Percentiles rank a stretch among this genome's conserved stretches.
These are phyloP conservation scores for Notoglanidium macrostoma DNA, from an alignment of 2,797 vertebrate species.

Conservation along the genomic window DNA sequence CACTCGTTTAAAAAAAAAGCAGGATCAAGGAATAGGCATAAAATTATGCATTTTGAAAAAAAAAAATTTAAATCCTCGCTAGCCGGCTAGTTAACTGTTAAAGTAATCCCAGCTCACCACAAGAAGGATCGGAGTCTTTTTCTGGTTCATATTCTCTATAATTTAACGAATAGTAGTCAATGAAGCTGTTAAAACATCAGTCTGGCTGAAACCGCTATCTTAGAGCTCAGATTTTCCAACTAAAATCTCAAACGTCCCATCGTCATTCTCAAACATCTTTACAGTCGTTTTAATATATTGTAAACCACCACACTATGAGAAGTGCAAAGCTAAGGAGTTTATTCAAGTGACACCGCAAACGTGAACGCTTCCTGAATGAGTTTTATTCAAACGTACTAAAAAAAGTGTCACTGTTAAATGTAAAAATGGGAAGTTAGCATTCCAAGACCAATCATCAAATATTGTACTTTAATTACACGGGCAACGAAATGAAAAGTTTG, in stretches of 20 bases:
- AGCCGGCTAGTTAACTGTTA: background rate
- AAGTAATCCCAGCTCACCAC: background rate
- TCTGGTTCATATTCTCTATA: background rate
- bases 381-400: background rate
- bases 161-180: background rate
- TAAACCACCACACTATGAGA: background rate
- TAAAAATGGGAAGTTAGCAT: background rate
- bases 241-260: background rate
- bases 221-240: background rate
- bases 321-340: background rate
- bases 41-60: background rate
- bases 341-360: background rate
- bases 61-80: background rate
- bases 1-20: background rate
- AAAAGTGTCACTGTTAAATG: background rate
- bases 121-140: background rate
- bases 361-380: background rate
- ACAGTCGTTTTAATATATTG: background rate
- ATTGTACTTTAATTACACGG: background rate
- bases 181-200: background rate
- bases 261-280: background rate
- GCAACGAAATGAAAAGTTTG: too few relatives aligned
- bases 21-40: background rate
- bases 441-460: too few relatives aligned
- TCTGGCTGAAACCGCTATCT: background rate